A percentile compares a stretch with the other conserved stretches of the same genome.
phyloP scores from a whole-genome alignment of 2,797 vertebrate genomes.

The Typhlichthys subterraneus region DNA sequence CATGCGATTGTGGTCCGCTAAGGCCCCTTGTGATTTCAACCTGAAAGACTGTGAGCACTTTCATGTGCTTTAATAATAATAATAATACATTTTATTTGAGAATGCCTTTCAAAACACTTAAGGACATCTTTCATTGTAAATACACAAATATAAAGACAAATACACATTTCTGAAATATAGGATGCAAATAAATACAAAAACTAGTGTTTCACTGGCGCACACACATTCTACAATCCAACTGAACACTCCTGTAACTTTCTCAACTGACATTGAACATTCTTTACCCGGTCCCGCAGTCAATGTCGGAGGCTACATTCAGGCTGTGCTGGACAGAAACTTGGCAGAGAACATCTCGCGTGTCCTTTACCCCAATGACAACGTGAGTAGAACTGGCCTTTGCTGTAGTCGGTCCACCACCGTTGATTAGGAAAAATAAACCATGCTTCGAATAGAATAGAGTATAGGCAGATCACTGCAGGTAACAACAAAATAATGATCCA shows the following conservation, averaged over 20 bases:
- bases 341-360: slow-evolving; percentile 95
- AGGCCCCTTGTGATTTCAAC: slow-evolving; percentile 92
- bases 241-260: too few relatives aligned
- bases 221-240: not conserved
- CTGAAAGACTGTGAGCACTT: slow-evolving; percentile 88
- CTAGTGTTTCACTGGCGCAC: too few relatives aligned
- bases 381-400: slow-evolving; percentile 60
- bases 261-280: too few relatives aligned
- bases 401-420: not conserved
- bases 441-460: too few relatives aligned
- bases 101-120: too few relatives aligned
- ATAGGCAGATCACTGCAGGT: not conserved
- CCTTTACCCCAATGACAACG: slow-evolving; percentile 92
- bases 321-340: slow-evolving; percentile 89
- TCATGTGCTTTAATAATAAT: too few relatives aligned
- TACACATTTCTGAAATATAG: too few relatives aligned
- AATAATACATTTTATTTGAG: too few relatives aligned
- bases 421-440: not conserved
- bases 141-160: too few relatives aligned
- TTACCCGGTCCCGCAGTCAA: slow-evolving; percentile 76
- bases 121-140: too few relatives aligned
- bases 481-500: not conserved
- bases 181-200: too few relatives aligned
- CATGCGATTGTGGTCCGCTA: slow-evolving; percentile 93
- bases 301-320: slow-evolving; percentile 90